Conservation (phyloP, 2,113 vertebrate genomes). For the Corvus cornix region DNA sequence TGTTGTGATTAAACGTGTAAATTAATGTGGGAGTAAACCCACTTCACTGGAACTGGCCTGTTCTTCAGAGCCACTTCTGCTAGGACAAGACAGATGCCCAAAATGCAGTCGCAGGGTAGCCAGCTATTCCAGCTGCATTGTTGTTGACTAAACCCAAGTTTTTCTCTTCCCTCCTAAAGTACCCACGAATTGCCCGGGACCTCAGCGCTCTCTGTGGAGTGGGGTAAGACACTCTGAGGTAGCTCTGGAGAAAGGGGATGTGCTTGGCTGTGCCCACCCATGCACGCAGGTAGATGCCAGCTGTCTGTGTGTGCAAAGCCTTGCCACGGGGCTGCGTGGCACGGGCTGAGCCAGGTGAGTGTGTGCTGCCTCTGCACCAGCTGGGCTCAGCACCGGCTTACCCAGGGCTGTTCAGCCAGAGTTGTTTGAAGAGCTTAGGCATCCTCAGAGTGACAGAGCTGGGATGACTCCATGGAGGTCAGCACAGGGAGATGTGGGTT, state of each 20-base stretch:
- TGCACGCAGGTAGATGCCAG: background rate
- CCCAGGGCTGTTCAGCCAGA: background rate
- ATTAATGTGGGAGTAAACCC: background rate
- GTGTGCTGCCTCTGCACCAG: background rate
- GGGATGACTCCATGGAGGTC: background rate
- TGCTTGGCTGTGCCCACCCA: fast-evolving
- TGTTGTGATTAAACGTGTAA: background rate
- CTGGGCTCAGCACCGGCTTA: background rate
- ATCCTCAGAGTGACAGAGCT: background rate
- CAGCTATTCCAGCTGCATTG: background rate
- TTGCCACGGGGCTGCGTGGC: background rate
- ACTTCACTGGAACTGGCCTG: background rate
- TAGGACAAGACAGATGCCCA: background rate
- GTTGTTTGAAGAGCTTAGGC: background rate
- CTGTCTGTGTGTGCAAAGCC: background rate
- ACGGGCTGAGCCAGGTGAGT: background rate
- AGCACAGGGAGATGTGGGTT: background rate
- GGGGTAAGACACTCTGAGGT: background rate
- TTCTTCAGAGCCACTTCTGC: background rate
- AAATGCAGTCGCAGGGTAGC: background rate
- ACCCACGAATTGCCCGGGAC: background rate
- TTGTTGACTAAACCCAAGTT: background rate
- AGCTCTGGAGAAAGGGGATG: background rate
- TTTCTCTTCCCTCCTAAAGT: background rate
- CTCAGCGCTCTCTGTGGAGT: background rate